Base-by-base conservation (phyloP, 2,888 invertebrate species). In the Nycteola revayana region DNA sequence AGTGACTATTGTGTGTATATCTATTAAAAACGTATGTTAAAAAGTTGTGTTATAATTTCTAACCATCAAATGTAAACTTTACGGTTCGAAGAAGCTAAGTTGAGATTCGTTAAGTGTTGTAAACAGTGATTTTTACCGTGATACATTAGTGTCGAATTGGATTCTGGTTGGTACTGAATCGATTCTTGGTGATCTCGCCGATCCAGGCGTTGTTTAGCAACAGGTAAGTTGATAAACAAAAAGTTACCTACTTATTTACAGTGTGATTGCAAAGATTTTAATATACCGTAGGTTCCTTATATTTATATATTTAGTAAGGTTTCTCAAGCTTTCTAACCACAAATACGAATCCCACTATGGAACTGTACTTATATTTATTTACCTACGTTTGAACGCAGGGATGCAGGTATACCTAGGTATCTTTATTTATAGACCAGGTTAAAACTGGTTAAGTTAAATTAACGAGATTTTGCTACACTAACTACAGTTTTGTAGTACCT, bases 111-210 rank as follows among this genome's bases (percentile, higher is more conserved):
- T 51, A 48, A 47, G 60, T 61, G 67, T 51, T 60, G 55, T 57
- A 55, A 65, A 59, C 44, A 57, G 70, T 69, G 69, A 42, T 52
- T 46, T n/a, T 49, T 54, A 35, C 58, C 38, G 36, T 49, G 42
- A 50, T 58, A n/a, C n/a, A 52, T 41, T 64, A 60, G 65, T 67
- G 70, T 67, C 62, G 43, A 60, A 66, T 66, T 68, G 69, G 72
- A 69, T 74, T 68, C 63, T 67, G 60, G 63, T 61, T 73, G 69
- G 68, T 66, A 56, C 50, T 55, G 42, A 51, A 60, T 51, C 38
- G 38, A 28, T 40, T 25, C 35, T 35, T 36, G 46, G 49, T 49
- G 47, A 42, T 46, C 37, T 42, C 46, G 57, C 39, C 50, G 44
- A 42, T 46, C 47, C 39, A 56, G 55, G 49, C 55, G 43, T 36